Evolutionary conservation across 2,113 vertebrate genomes (phyloP).

Genomic region (Otis tarda): DNA sequence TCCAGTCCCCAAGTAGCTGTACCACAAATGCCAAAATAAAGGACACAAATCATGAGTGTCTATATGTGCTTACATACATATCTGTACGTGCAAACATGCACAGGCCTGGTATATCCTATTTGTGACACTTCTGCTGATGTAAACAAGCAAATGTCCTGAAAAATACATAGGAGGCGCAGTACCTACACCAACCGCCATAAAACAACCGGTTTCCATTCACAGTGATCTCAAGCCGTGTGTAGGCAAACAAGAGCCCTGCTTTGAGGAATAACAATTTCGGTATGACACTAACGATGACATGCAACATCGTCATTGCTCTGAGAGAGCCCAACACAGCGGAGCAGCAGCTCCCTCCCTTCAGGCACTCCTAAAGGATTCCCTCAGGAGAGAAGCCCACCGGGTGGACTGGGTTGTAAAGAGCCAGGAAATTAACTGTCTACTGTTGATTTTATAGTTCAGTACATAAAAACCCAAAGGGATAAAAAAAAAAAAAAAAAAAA

Average conservation of each 20-base stretch:
- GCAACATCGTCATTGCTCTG: background rate
- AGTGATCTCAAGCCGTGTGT: background rate
- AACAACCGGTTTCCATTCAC: background rate
- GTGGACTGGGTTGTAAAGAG: background rate
- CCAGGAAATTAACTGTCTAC: background rate
- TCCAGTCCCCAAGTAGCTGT: background rate
- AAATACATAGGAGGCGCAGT: background rate
- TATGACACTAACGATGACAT: fast-evolving
- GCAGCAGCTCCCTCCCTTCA: background rate
- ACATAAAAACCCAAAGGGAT: background rate
- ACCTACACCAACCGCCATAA: background rate
- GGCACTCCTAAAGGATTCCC: background rate
- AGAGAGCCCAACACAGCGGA: background rate
- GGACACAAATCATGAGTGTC: background rate
- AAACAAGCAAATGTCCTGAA: background rate
- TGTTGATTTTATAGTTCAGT: background rate
- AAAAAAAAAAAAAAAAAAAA: background rate
- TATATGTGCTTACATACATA: fast-evolving
- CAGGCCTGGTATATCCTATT: background rate
- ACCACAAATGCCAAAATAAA: background rate
- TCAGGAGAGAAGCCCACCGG: background rate
- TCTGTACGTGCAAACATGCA: fast-evolving
- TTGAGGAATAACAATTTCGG: fast-evolving
- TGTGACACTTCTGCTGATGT: background rate
- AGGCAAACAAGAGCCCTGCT: background rate